A percentile compares a stretch with the other conserved stretches of the same genome.
Conservation (phyloP, 1,140 invertebrate species). For the Maconellicoccus hirsutus region DNA sequence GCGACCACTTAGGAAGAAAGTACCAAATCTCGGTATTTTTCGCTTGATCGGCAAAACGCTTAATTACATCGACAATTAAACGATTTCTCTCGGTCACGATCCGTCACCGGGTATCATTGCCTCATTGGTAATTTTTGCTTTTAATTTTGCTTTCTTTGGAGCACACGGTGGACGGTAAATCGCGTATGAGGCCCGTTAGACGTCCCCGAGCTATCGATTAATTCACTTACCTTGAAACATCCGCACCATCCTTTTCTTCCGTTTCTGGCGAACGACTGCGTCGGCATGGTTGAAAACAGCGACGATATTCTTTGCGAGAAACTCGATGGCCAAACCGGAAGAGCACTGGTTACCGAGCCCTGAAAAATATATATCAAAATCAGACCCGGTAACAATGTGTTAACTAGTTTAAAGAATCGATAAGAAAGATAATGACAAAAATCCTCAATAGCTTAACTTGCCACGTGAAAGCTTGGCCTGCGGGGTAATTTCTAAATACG, state of each 20-base stretch:
- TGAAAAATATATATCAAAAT: background rate
- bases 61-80: background rate
- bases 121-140: too few relatives aligned
- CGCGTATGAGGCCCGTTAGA: background rate
- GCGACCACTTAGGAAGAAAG: too few relatives aligned
- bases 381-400: too few relatives aligned
- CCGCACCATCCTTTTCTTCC: conserved; percentile 15
- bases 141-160: too few relatives aligned
- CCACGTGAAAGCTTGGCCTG: too few relatives aligned
- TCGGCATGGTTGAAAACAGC: conserved; percentile 11
- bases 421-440: too few relatives aligned
- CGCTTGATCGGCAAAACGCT: background rate
- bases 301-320: conserved; percentile 15
- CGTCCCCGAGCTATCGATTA: background rate
- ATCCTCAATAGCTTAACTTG: too few relatives aligned
- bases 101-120: too few relatives aligned
- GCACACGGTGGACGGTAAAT: too few relatives aligned
- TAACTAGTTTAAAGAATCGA: too few relatives aligned
- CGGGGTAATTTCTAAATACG: too few relatives aligned
- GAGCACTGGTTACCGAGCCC: conserved; percentile 14
- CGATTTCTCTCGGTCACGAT: background rate
- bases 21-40: too few relatives aligned
- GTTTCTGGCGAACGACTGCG: conserved; percentile 10
- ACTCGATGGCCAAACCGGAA: conserved; percentile 17
- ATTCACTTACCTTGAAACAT: conserved; percentile 9